A percentile compares a stretch with the other conserved stretches of the same genome.
Evolutionary conservation across 2,113 vertebrate genomes (phyloP).

Genomic region (Eubucco bourcierii): DNA sequence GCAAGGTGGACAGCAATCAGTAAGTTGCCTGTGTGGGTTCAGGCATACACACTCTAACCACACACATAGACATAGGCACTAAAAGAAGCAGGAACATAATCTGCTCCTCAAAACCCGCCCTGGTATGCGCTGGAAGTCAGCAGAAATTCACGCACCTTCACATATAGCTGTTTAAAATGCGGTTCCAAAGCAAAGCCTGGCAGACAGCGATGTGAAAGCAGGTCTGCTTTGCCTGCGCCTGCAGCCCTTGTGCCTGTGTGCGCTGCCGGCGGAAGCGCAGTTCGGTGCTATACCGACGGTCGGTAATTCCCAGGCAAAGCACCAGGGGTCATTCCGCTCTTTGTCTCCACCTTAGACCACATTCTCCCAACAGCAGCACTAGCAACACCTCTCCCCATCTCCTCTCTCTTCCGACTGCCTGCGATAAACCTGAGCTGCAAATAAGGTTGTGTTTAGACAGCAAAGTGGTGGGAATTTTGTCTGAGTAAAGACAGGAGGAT

Average conservation of each 20-base stretch:
- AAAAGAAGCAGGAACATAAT: neutral
- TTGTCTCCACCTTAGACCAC: neutral
- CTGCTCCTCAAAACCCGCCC: neutral
- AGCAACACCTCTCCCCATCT: neutral
- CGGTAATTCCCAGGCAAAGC: conserved; percentile 45
- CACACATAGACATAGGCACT: neutral
- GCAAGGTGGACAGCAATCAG: neutral
- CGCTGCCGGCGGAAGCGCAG: fast-evolving
- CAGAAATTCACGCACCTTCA: neutral
- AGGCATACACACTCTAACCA: neutral
- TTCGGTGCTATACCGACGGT: fast-evolving
- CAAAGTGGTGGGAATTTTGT: neutral
- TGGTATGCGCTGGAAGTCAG: neutral
- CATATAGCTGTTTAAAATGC: neutral
- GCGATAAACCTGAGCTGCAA: neutral
- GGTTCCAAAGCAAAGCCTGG: neutral
- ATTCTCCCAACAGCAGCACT: neutral
- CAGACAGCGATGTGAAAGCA: neutral
- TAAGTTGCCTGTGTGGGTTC: neutral
- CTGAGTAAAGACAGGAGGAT: conserved; percentile 58
- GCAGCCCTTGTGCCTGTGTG: neutral
- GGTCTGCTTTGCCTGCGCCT: fast-evolving
- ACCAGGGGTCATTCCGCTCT: conserved; percentile 70
- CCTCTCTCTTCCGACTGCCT: neutral
- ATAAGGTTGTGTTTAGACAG: conserved; percentile 25